Base-by-base conservation (phyloP, 2,113 vertebrate species). In the Brachirus orientalis region DNA sequence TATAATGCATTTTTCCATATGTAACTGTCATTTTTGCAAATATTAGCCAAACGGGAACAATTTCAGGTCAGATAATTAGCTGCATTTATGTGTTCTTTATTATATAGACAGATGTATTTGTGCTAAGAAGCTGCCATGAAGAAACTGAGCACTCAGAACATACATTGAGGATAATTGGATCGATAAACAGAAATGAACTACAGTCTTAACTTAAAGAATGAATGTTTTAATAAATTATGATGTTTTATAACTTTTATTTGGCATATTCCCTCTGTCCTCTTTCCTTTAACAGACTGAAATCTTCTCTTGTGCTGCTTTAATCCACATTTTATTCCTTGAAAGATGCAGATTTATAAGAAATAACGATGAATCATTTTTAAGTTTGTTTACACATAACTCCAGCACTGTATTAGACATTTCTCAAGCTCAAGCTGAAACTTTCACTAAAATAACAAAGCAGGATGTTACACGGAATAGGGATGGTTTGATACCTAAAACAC, bases 71-170 rank as follows among this genome's bases (percentile, higher is more conserved):
- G 18, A 19, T 10, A 0, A 61, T 43, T 19, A 66, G 53, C 53
- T 72, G 60, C 55, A 62, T 14, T 48, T 14, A 68, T 75, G 45
- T 41, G 3, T 19, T n/a, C n/a, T n/a, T 22, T 17, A 19, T 40
- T 12, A 28, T 55, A 79, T 56, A 59, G 6, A 58, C 36, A 18
- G 36, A 36, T 59, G 33, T 54, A 43, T 69, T 56, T 22, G 6
- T 36, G 41, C 47, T 57, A 40, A 45, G 28, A 63, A 85, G 80
- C 82, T 85, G 77, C 80, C 79, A 59, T 10, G 64, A 55, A 36
- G 40, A 16, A 17, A 38, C 11, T 38, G 19, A 69, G 59, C 52
- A 63, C 57, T 38, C 28, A 56, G n/a, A 10, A 44, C 41, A 43
- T 18, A 28, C 40, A n/a, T 63, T 80, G 68, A 82, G n/a, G n/a